phyloP scores from a whole-genome alignment of 2,888 invertebrate species.

The Melanostoma scalare region DNA sequence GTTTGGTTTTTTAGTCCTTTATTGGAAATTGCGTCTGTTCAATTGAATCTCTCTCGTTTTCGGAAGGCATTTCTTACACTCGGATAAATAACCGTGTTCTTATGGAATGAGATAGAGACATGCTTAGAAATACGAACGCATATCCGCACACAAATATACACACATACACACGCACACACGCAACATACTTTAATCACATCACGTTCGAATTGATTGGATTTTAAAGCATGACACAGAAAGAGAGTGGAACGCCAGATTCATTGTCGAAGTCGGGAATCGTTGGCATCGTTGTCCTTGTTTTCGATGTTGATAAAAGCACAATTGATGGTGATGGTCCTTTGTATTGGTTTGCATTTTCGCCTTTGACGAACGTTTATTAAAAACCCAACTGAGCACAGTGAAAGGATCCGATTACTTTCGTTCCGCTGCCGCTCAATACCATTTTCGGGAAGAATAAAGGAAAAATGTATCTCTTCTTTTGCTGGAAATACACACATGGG shows the following conservation, averaged over 20 bases:
- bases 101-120: constrained; percentile 5
- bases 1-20: constrained; percentile 45
- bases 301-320: constrained; percentile 57
- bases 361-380: constrained; percentile 69
- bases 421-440: constrained; percentile 51
- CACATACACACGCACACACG: constrained; percentile 11
- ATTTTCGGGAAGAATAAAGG: constrained; percentile 36
- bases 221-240: constrained; percentile 60
- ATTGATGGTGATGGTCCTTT: constrained; percentile 59
- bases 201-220: constrained; percentile 80
- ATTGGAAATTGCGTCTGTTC: constrained; percentile 67
- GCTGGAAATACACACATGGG: constrained; percentile 14
- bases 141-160: constrained; percentile 64
- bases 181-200: constrained; percentile 78
- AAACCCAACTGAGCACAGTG: constrained; percentile 54
- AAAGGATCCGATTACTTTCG: constrained; percentile 59
- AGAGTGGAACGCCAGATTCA: constrained; percentile 56
- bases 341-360: constrained; percentile 58
- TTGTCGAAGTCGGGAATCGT: constrained; percentile 32
- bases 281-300: constrained; percentile 23
- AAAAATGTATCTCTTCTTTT: constrained; percentile 33
- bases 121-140: constrained; percentile 6
- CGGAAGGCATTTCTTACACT: constrained; percentile 62
- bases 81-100: constrained; percentile 64
- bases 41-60: constrained; percentile 58